Conservation (phyloP, 2,888 invertebrate genomes). For the Encarsia formosa region DNA sequence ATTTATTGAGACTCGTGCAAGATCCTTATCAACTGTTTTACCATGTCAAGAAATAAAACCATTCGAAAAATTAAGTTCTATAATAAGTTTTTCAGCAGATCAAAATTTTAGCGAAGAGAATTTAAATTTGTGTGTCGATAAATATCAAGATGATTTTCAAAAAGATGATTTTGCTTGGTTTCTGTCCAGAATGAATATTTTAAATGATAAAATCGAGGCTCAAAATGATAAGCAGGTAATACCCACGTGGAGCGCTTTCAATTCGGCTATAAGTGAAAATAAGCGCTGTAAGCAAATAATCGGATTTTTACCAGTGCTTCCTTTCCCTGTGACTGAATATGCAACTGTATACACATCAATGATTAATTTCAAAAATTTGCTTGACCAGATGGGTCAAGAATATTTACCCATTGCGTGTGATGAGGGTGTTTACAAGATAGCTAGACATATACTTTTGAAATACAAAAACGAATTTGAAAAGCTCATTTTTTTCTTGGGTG, state of each 20-base stretch:
- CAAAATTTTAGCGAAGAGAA: background rate
- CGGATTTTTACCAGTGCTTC: slow-evolving; percentile 12
- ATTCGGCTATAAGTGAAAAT: background rate
- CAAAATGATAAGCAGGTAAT: background rate
- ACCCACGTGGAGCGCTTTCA: slow-evolving; percentile 1
- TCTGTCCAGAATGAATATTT: background rate
- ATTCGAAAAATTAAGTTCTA: background rate
- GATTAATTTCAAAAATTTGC: slow-evolving; percentile 11
- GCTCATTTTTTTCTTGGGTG: slow-evolving; percentile 10
- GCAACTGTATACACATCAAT: slow-evolving; percentile 17
- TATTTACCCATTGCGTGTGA: slow-evolving; percentile 12
- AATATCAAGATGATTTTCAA: background rate
- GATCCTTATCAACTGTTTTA: background rate
- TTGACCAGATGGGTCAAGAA: slow-evolving; percentile 11
- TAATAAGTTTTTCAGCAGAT: background rate
- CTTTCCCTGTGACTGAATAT: slow-evolving; percentile 10
- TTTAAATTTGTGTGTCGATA: background rate
- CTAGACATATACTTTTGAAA: slow-evolving; percentile 6
- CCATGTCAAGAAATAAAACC: slow-evolving; percentile 9
- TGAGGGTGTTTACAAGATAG: slow-evolving; percentile 17
- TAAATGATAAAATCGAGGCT: background rate
- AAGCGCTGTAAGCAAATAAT: background rate
- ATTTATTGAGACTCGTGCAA: background rate
- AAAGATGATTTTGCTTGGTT: slow-evolving; percentile 5
- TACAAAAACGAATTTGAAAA: slow-evolving; percentile 6